Evolutionary conservation across 2,113 vertebrate genomes (phyloP).

Genomic region (Salvelinus fontinalis): DNA sequence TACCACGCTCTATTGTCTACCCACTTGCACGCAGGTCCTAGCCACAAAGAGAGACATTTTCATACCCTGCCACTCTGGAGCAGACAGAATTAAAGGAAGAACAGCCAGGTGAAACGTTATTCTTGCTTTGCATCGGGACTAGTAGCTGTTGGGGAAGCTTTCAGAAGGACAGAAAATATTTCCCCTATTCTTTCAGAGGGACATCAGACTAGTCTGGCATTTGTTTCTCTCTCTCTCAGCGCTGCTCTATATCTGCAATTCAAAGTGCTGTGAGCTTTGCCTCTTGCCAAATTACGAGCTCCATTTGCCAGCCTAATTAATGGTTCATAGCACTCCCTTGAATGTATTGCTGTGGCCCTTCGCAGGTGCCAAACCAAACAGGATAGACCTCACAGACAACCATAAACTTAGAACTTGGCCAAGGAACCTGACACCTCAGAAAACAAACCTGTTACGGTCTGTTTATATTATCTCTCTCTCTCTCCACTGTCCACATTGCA

Average conservation of each 20-base stretch:
- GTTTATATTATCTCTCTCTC: slow-evolving; percentile 58
- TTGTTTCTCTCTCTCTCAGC: slow-evolving; percentile 34
- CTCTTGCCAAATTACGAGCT: slow-evolving; percentile 75
- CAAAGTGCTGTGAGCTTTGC: slow-evolving; percentile 62
- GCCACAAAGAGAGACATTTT: slow-evolving; percentile 51
- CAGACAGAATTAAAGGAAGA: slow-evolving; percentile 27
- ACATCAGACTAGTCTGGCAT: slow-evolving; percentile 27
- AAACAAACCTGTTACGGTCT: slow-evolving; percentile 73
- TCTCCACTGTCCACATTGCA: slow-evolving; percentile 43
- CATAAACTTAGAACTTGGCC: slow-evolving; percentile 56
- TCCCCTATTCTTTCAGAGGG: slow-evolving; percentile 29
- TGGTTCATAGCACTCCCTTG: slow-evolving; percentile 60
- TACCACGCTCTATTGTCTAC: slow-evolving; percentile 53
- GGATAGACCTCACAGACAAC: slow-evolving; percentile 69
- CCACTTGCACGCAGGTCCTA: slow-evolving; percentile 32
- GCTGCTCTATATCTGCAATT: slow-evolving; percentile 63
- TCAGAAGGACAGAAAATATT: slow-evolving; percentile 33
- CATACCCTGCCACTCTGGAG: slow-evolving; percentile 51
- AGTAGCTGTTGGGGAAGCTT: slow-evolving; percentile 52
- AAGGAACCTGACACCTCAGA: slow-evolving; percentile 67
- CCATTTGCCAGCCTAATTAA: slow-evolving; percentile 76
- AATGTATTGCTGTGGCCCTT: slow-evolving; percentile 64
- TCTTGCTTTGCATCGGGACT: slow-evolving; percentile 54
- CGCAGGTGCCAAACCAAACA: slow-evolving; percentile 68
- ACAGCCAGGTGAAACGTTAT: slow-evolving; percentile 45